phyloP scores from a whole-genome alignment of 2,888 invertebrate genomes.

The Cistogaster globosa region DNA sequence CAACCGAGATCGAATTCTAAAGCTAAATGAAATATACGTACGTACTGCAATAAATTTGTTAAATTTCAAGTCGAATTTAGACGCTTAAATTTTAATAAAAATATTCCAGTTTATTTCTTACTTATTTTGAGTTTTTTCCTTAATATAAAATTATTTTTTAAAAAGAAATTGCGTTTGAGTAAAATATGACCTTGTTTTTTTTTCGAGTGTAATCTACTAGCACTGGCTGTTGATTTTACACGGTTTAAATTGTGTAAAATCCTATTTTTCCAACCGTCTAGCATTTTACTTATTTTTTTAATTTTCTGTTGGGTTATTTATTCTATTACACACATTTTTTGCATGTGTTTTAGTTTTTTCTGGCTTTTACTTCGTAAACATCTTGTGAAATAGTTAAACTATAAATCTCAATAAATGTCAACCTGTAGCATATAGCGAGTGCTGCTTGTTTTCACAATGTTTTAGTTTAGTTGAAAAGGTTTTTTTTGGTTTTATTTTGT shows the following conservation, averaged over 20 bases:
- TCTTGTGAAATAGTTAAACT: slow-evolving; percentile 71
- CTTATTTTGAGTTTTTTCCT: too few species aligned
- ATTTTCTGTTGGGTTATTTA: slow-evolving; percentile 25
- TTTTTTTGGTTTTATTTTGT: slow-evolving; percentile 6
- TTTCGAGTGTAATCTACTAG: slow-evolving; percentile 24
- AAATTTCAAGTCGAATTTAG: too few species aligned
- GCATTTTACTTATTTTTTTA: slow-evolving; percentile 10
- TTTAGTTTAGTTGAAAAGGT: slow-evolving; percentile 45
- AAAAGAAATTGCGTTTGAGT: not conserved
- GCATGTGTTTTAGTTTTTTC: slow-evolving; percentile 5
- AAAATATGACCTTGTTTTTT: not conserved
- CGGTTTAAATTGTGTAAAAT: slow-evolving; percentile 27
- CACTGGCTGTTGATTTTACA: slow-evolving; percentile 43
- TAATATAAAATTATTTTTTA: not conserved
- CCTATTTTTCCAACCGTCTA: not conserved
- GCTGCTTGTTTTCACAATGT: slow-evolving; percentile 69
- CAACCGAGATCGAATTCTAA: too few species aligned
- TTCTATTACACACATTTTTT: slow-evolving; percentile 20
- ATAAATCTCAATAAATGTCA: slow-evolving; percentile 72
- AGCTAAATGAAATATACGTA: too few species aligned
- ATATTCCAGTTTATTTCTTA: too few species aligned
- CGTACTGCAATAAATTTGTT: too few species aligned
- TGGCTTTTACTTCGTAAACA: slow-evolving; percentile 50
- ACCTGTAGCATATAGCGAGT: slow-evolving; percentile 70
- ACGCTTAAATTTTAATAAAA: too few species aligned